Conservation (phyloP, 2,888 invertebrate species). For the Abrostola tripartita region DNA sequence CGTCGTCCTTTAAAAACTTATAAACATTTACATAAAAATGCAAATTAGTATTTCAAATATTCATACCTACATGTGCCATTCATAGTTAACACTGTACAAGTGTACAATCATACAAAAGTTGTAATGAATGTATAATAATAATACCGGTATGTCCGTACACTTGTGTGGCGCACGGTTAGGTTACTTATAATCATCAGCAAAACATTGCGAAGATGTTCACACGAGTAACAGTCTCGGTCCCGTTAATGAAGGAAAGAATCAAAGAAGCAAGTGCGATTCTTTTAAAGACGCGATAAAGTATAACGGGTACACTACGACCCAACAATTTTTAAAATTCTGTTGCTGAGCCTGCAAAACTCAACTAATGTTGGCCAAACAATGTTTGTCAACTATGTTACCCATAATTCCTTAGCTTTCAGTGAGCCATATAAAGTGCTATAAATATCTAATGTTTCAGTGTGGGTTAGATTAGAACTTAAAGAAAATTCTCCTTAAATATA, state of each 20-base stretch:
- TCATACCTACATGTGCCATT: slow-evolving; percentile 6
- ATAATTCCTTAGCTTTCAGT: too few species aligned
- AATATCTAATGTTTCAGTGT: too few species aligned
- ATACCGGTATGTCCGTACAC: neutral
- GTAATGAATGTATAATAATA: neutral
- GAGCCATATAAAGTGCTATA: too few species aligned
- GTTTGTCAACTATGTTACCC: too few species aligned
- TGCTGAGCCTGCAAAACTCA: neutral
- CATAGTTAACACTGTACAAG: neutral
- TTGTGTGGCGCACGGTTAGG: slow-evolving; percentile 10
- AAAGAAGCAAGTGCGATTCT: slow-evolving; percentile 6
- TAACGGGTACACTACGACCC: slow-evolving; percentile 18
- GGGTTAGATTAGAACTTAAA: too few species aligned
- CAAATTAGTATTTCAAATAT: slow-evolving; percentile 11
- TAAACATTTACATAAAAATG: slow-evolving; percentile 1
- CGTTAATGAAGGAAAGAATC: slow-evolving; percentile 36
- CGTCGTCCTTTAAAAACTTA: neutral
- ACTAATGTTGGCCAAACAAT: neutral
- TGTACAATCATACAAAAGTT: neutral
- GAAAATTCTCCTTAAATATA: too few species aligned
- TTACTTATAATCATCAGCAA: slow-evolving; percentile 10
- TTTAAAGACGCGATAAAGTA: slow-evolving; percentile 7
- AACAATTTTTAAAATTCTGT: too few species aligned
- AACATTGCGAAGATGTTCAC: slow-evolving; percentile 17
- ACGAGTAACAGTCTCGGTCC: slow-evolving; percentile 13